A percentile compares a stretch with the other conserved stretches of the same genome.
Evolutionary conservation across 1,140 invertebrate genomes (phyloP).

Genomic region (Triops longicaudatus): DNA sequence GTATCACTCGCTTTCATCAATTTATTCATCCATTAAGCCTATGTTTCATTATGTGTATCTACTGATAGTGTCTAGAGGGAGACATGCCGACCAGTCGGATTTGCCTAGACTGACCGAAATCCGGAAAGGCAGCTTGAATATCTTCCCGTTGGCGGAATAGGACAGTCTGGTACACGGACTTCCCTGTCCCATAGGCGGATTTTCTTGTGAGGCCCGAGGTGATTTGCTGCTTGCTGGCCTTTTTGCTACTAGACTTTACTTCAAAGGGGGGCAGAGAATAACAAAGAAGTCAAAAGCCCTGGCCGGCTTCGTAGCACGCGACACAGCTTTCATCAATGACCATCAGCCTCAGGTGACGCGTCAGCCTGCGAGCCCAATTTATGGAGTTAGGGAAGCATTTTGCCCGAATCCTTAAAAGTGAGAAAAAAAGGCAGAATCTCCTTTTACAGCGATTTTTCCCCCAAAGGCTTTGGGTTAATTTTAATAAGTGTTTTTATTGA

Average conservation of each 20-base stretch:
- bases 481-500: background rate
- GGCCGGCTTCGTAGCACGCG: constrained; percentile 4
- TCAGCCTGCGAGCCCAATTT: constrained; percentile 14
- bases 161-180: background rate
- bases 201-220: background rate
- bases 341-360: constrained; percentile 13
- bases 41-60: background rate
- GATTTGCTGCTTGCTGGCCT: background rate
- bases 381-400: constrained; percentile 6
- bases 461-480: constrained; percentile 1
- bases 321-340: constrained; percentile 7
- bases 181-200: background rate
- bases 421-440: background rate
- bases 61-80: background rate
- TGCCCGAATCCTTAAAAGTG: background rate
- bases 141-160: background rate
- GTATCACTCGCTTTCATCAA: background rate
- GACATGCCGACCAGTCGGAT: background rate
- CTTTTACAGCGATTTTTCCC: background rate
- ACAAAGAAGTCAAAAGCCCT: background rate
- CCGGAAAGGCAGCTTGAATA: background rate
- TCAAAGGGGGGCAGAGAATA: constrained; percentile 4
- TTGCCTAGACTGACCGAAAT: background rate
- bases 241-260: background rate
- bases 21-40: background rate